phyloP scores from a whole-genome alignment of 2,888 invertebrate genomes.

The Thysanoteuthis rhombus region DNA sequence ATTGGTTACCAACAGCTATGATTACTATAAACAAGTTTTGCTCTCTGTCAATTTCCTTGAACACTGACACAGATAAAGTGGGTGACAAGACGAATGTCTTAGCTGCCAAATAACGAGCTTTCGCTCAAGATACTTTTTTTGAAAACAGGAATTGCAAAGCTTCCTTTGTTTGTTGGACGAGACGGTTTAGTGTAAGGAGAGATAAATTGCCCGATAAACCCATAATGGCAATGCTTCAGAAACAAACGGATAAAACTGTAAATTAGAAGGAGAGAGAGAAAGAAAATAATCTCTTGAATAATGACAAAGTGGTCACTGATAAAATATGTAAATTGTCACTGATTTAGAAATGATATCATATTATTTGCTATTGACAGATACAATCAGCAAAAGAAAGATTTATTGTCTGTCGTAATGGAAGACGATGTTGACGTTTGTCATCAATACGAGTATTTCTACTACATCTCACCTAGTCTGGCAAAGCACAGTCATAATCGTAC shows the following conservation, averaged over 20 bases:
- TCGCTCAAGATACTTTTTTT: neutral
- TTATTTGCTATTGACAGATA: too few species aligned
- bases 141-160: neutral
- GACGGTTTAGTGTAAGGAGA: neutral
- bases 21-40: neutral
- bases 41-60: neutral
- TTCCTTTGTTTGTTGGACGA: neutral
- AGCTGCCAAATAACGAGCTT: neutral
- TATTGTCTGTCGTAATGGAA: too few species aligned
- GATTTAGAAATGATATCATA: too few species aligned
- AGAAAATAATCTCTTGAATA: neutral
- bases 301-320: neutral
- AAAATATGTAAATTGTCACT: neutral
- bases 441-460: too few species aligned
- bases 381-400: too few species aligned
- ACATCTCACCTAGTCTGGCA: too few species aligned
- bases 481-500: too few species aligned
- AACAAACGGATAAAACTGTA: neutral
- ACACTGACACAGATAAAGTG: neutral
- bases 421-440: too few species aligned
- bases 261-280: too few species aligned
- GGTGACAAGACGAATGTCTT: neutral
- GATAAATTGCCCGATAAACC: neutral
- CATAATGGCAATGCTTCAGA: neutral
- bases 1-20: neutral